Base-by-base conservation (phyloP, 2,113 vertebrate genomes). In the Triplophysa siluroides region DNA sequence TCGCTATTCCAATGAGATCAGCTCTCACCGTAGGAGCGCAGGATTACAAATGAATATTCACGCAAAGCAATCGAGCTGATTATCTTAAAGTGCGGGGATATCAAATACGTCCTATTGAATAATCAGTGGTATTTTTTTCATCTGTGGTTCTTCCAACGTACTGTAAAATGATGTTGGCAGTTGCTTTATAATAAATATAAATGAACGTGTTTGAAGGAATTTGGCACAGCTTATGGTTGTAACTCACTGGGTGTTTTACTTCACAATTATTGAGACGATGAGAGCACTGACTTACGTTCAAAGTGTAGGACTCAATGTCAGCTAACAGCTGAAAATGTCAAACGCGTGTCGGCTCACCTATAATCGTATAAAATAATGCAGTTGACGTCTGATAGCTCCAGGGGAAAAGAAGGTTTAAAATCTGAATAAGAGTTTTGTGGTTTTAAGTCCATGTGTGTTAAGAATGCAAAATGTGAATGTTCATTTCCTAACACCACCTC, bases 61-160 rank as follows among this genome's bases (percentile, higher is more conserved):
- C 60, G 5, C 29, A 29, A 73, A 50, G 71, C 52, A 56, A 73
- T 73, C 41, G 54, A 73, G 71, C 71, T 60, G 71, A 73, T 73
- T 56, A 60, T 75, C 60, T 76, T 76, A 50, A 76, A 62, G 38
- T 62, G 41, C 9, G 41, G 9, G 60, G 24, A 61, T 63, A 29
- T 76, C 58, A 63, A 47, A 76, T 58, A 58, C 43, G 33, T 74
- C 38, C 71, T 23, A 61, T 74, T 61, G 61, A 74, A 74, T 76
- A 62, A 13, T 61, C 58, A 18, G 41, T 19, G 60, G 58, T 76
- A 26, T 76, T 76, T 63, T n/a, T 29, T 63, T 63, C 56, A 76
- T 47, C 38, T 63, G 47, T 63, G 23, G 14, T 63, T 63, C 73
- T 50, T 47, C 38, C 62, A 54, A 54, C 43, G 2, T 16, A 38